Evolutionary conservation across 2,113 vertebrate species (phyloP), one percentile per base, ranked within the genome.

Genomic region (Chunga burmeisteri): DNA sequence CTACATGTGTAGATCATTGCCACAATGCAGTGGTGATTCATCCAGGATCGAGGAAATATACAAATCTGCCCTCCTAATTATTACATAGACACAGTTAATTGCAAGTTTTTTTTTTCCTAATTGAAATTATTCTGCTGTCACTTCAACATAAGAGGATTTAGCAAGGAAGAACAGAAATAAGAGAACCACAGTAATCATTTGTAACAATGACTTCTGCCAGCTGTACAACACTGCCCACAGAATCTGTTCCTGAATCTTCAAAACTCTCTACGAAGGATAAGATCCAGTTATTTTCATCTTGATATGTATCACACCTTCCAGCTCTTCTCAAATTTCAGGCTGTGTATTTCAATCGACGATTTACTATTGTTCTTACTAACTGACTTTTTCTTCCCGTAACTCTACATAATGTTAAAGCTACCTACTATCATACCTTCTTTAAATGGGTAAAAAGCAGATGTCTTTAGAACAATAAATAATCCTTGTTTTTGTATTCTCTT

Each of bases 61-160:
- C n/a, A 75, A 83, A 92, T 83, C 94, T 92, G 50, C 81, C 40
- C 55, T 88, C 42, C 75, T 95, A 84, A 91, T 93, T 93, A 92
- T 81, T 91, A 81, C 49, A 94, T 30, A 95, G 92, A 47, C 68
- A 62, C 62, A 82, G 79, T 82, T 89, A 94, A 95, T 94, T 90
- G 94, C 85, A 88, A 84, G 56, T 14, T 9, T 42, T 87, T 38
- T 38, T 83, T 82, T 32, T 27, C 50, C 65, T 86, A 92, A 94
- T 9, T 77, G 88, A 83, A 94, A 94, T 86, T 58, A 94, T 81
- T 88, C 82, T 93, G 90, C 90, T 96, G 92, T 94, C 82, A 83
- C 86, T 95, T 90, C 80, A 66, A 66, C 59, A 81, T 46, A 58
- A 0, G 11, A 80, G 71, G 79, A 95, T 77, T 91, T 71, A 89